phyloP scores from a whole-genome alignment of 2,113 vertebrate genomes.

The Sinocyclocheilus rhinocerous region DNA sequence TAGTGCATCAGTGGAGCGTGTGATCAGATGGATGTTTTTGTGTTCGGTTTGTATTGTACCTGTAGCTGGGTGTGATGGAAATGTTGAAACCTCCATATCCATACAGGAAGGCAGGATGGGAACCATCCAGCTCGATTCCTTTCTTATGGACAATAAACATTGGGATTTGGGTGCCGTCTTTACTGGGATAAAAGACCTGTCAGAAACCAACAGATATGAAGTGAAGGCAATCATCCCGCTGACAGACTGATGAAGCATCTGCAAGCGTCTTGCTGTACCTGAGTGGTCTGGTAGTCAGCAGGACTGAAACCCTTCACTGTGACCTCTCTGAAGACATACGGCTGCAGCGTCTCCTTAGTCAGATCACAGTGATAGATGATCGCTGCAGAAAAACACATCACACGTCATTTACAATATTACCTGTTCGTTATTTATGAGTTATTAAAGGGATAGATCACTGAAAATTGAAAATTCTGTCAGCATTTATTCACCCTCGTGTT shows the following conservation, averaged over 20 bases:
- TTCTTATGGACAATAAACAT: conserved; percentile 99
- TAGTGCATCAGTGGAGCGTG: no score
- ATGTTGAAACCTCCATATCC: conserved; percentile 99
- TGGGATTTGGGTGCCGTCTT: conserved; percentile 92
- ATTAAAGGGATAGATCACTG: neutral
- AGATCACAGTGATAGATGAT: conserved; percentile 84
- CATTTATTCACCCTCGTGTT: no score
- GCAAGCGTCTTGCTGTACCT: conserved; percentile 74
- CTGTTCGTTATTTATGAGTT: neutral
- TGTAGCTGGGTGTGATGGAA: conserved; percentile 85
- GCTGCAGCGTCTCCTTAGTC: conserved; percentile 74
- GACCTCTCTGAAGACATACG: conserved; percentile 86
- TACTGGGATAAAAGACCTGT: conserved; percentile 94
- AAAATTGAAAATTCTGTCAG: no score
- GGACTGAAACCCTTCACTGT: conserved; percentile 93
- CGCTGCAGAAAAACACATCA: conserved; percentile 78
- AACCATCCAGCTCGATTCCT: conserved; percentile 89
- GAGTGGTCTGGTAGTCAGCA: conserved; percentile 91
- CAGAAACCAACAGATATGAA: conserved; percentile 25
- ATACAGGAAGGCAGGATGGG: conserved; percentile 94
- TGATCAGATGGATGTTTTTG: neutral
- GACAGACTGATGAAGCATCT: neutral
- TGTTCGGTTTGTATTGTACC: conserved; percentile 9
- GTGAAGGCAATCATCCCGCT: neutral
- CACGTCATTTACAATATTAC: neutral